These are phyloP conservation scores for Baryphthengus martii DNA, from an alignment of 2,113 vertebrate genomes.

Conservation along the genomic window DNA sequence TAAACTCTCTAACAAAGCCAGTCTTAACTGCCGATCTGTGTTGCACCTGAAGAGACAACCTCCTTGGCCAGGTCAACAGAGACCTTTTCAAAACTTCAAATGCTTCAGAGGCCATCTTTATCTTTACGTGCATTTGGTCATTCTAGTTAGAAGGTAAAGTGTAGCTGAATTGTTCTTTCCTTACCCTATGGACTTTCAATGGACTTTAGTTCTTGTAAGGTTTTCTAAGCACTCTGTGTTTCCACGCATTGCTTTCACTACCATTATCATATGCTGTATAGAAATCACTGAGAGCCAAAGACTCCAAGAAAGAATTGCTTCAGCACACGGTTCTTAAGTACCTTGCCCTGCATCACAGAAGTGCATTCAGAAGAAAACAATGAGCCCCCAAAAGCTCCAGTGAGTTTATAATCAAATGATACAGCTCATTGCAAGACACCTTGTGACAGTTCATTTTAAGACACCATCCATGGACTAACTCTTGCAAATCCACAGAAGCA, in stretches of 20 bases:
- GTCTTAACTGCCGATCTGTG: not conserved
- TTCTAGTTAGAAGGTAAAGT: not conserved
- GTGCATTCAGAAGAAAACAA: not conserved
- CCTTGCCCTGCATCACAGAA: rapidly evolving
- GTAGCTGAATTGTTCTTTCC: not conserved
- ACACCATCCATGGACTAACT: not conserved
- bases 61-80: not conserved
- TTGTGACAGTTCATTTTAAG: too few species aligned
- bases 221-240: not conserved
- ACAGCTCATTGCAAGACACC: not conserved
- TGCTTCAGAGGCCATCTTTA: not conserved
- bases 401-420: not conserved
- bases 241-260: not conserved
- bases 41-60: not conserved
- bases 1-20: not conserved
- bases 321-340: rapidly evolving
- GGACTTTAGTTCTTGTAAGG: not conserved
- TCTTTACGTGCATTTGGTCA: not conserved
- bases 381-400: not conserved
- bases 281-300: not conserved
- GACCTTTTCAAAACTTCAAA: not conserved
- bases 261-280: not conserved
- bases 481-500: not conserved
- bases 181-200: not conserved
- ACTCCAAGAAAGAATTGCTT: not conserved